These are phyloP conservation scores for Thunnus thynnus DNA, from an alignment of 2,113 vertebrate genomes.

Conservation along the genomic window DNA sequence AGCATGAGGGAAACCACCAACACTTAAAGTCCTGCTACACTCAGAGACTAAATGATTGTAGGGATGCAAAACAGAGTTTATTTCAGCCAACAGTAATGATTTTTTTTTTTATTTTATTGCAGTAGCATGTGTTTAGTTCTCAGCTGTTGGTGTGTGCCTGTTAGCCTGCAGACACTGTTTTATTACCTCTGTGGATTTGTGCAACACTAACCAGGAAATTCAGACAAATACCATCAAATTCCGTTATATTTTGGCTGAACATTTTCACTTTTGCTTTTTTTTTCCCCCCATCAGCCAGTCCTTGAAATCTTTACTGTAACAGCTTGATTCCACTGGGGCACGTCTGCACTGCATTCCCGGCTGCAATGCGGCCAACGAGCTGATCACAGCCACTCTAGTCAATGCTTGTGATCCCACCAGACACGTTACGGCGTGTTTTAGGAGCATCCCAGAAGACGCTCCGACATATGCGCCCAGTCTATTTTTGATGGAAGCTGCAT, in stretches of 20 bases:
- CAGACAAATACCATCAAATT: neutral
- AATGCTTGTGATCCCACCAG: too few relatives aligned
- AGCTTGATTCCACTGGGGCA: too few relatives aligned
- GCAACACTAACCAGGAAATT: neutral
- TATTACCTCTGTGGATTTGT: neutral
- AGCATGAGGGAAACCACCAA: conserved; percentile 29
- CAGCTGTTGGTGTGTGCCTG: neutral
- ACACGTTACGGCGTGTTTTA: too few relatives aligned
- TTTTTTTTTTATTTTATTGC: neutral
- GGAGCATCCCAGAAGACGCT: too few relatives aligned
- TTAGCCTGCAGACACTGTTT: neutral
- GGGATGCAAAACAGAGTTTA: neutral
- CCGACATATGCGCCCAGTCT: too few relatives aligned
- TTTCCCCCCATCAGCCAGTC: neutral
- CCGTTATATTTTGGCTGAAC: neutral
- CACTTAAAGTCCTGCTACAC: neutral
- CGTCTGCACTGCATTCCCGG: too few relatives aligned
- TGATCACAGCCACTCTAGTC: too few relatives aligned
- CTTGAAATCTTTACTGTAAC: neutral
- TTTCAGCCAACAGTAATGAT: neutral
- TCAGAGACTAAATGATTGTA: neutral
- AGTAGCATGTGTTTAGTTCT: conserved; percentile 2
- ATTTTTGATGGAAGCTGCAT: too few relatives aligned
- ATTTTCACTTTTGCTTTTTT: too few relatives aligned
- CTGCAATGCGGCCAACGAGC: too few relatives aligned